These are phyloP conservation scores for Drosophila algonquin DNA, from an alignment of 2,888 invertebrate species.

Conservation along the genomic window DNA sequence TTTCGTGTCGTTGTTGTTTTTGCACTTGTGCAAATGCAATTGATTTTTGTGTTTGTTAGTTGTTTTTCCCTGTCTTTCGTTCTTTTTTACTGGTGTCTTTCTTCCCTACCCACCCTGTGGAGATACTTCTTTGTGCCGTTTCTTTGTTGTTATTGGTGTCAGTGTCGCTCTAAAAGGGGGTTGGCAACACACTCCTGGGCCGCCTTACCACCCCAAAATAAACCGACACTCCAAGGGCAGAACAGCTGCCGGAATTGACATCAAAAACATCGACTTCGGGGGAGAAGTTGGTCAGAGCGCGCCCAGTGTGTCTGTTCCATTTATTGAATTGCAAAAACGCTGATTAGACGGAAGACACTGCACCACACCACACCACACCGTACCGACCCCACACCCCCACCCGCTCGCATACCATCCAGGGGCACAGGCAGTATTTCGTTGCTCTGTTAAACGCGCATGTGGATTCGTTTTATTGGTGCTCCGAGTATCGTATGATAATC, in stretches of 20 bases:
- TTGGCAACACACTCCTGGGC: neutral
- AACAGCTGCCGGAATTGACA: neutral
- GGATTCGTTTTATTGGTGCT: constrained; percentile 81
- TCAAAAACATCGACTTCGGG: neutral
- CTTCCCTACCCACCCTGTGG: neutral
- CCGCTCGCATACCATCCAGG: constrained; percentile 26
- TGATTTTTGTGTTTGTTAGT: neutral
- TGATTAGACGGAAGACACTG: neutral
- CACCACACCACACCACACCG: neutral
- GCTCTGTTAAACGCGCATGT: constrained; percentile 61
- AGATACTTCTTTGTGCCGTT: neutral
- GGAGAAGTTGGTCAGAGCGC: neutral
- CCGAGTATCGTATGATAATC: constrained; percentile 76
- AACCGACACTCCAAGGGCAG: neutral
- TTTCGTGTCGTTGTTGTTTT: neutral
- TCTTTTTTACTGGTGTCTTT: neutral
- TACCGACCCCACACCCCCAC: neutral
- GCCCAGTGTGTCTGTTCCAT: neutral
- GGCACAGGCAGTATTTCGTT: neutral
- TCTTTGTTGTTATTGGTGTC: neutral
- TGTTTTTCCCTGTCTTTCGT: neutral
- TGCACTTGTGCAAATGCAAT: neutral
- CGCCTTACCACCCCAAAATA: neutral
- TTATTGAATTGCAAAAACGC: neutral
- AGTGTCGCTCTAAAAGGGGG: neutral